These are phyloP conservation scores for Nansenia antarctica DNA, from an alignment of 2,113 vertebrate genomes.

Conservation along the genomic window DNA sequence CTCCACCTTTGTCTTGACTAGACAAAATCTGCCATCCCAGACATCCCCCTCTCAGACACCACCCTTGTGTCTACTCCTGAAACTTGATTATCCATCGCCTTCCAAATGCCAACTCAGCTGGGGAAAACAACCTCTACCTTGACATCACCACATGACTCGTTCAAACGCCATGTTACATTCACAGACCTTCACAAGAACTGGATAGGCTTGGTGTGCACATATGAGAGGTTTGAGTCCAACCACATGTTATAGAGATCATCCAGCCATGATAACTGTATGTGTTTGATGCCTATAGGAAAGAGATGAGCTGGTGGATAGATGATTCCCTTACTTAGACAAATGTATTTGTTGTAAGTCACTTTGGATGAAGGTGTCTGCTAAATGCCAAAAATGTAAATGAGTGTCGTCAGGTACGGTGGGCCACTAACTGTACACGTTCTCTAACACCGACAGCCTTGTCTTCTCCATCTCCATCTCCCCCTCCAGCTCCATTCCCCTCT, in stretches of 20 bases:
- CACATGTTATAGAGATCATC: no score
- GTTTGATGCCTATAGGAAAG: no score
- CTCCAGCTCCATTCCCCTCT: conserved; percentile 8
- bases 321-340: neutral
- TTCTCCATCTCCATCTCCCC: conserved; percentile 1
- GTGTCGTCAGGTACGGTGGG: neutral
- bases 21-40: neutral
- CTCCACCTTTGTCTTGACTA: neutral
- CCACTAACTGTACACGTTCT: neutral
- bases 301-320: no score
- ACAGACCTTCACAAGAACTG: neutral
- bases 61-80: neutral
- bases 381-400: no score
- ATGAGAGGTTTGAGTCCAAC: neutral
- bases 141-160: conserved; percentile 34
- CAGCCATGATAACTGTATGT: no score
- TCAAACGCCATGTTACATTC: no score
- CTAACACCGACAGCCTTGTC: neutral
- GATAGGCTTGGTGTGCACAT: neutral
- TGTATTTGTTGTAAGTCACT: neutral
- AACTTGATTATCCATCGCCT: conserved; percentile 42
- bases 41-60: neutral
- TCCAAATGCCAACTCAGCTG: conserved; percentile 37
- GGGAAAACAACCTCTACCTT: conserved; percentile 45
- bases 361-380: no score